Base-by-base conservation (phyloP, 2,113 vertebrate genomes). In the Terrapene triunguis region DNA sequence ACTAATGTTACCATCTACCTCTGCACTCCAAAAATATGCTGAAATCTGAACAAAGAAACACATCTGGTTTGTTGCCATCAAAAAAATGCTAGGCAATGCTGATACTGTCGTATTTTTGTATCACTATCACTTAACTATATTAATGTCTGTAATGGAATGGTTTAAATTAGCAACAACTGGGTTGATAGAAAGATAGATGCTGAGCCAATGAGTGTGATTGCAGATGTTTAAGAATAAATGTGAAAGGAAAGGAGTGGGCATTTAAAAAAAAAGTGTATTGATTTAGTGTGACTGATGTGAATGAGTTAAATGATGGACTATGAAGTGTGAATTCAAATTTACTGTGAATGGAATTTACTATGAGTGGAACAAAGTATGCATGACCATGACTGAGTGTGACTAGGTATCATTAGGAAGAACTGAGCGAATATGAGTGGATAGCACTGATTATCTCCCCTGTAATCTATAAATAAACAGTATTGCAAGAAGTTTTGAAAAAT, bases 271-370 rank as follows among this genome's bases (percentile, higher is more conserved):
- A 7, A 27, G 82, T 92, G 89, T 97, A 97, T 98, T 98, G 97
- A 98, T 97, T 97, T 90, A 35, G 90, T 95, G 94, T 97, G 97
- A 97, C 97, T 97, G 97, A 97, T 98, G 97, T 94, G 97, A 98
- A 98, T 90, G 96, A 97, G 95, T 96, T 97, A 96, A 96, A 95
- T 97, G 97, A 97, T 97, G 96, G 97, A 97, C 97, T 97, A 87
- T 96, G 97, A 97, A 97, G 97, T 97, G 97, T 95, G 94, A 98
- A 98, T 97, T 97, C 97, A 98, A 93, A 98, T 97, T 97, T 97
- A 94, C 95, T 97, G 96, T 86, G 96, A 92, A 57, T 82, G 88
- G 94, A 95, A 96, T 97, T 97, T 86, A 6, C 95, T 95, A 93
- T 96, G 96, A 97, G 96, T 90, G 97, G 97, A 96, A 38, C 94